Evolutionary conservation across 2,797 vertebrate species (phyloP), one percentile per base, ranked within the genome.

Genomic region (Taenioides sp.): DNA sequence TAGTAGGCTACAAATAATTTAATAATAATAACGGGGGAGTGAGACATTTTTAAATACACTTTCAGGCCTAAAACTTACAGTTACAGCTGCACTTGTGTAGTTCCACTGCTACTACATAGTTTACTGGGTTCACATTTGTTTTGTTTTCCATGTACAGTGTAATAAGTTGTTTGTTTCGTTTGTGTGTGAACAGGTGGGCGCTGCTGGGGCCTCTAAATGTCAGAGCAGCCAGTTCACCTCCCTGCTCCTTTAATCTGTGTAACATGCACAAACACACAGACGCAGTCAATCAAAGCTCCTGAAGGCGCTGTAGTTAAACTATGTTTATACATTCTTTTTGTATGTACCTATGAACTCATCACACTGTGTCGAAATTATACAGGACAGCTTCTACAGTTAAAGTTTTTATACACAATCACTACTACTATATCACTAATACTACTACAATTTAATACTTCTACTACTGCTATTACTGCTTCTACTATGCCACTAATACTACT

Each of bases 171-270:
- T 84, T 89, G 81, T 82, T 85, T 75, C 70, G 47, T 79, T 85
- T 83, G 70, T 81, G 69, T 81, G 58, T 84, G 78, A 90, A 76
- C 81, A 87, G 84, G 85, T 90, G 86, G 79, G 82, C 55, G 75
- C 82, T 52, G 27, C 75, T 79, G 80, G 80, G 78, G 78, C 75
- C 64, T 90, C 71, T 88, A 90, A 92, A 91, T 91, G 91, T 92
- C 88, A 94, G 91, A 94, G 80, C 93, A 92, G 91, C 88, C 79
- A 84, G 74, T 78, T 84, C 83, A 86, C 81, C 83, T 74, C 76
- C 83, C 86, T 79, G 70, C 75, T 84, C 78, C 84, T 87, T 91
- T 88, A 89, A 89, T 89, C 86, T 84, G 77, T 84, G 65, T 72
- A 65, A 67, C 69, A 57, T 47, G 67, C 78, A 69, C 73, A 73